These are phyloP conservation scores for Carlito syrichta DNA, from an alignment of 2,113 vertebrate species.

Conservation along the genomic window DNA sequence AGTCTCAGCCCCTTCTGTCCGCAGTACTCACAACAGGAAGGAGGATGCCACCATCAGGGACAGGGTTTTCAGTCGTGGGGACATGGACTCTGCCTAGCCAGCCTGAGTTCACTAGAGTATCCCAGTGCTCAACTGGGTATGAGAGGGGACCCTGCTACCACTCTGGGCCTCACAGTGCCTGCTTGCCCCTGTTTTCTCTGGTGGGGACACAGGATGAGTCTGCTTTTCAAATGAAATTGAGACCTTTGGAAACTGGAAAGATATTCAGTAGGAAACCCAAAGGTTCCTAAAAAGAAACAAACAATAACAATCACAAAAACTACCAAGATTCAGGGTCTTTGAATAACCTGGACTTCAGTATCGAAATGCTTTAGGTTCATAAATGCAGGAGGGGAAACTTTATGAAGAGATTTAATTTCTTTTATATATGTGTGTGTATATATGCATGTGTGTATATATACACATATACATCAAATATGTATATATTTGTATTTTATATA, in stretches of 20 bases:
- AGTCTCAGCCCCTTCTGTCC: fast-evolving
- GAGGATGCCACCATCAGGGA: fast-evolving
- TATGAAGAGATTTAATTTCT: not conserved
- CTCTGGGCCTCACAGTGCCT: fast-evolving
- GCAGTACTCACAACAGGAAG: not conserved
- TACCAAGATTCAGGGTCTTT: not conserved
- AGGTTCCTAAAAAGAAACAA: not conserved
- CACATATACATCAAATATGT: too few species aligned
- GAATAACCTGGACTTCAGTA: not conserved
- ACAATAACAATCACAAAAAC: not conserved
- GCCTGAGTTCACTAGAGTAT: too few species aligned
- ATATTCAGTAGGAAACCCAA: not conserved
- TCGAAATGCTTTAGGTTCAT: not conserved
- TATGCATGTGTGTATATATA: too few species aligned
- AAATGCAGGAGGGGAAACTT: not conserved
- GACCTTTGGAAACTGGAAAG: not conserved
- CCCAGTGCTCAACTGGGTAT: fast-evolving
- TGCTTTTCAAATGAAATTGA: not conserved
- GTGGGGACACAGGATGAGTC: not conserved
- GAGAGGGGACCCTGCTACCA: fast-evolving
- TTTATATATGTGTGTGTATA: too few species aligned
- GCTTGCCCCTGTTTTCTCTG: not conserved
- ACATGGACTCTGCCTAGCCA: fast-evolving
- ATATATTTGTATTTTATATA: too few species aligned
- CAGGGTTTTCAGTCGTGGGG: fast-evolving